A percentile compares a stretch with the other conserved stretches of the same genome.
These are phyloP conservation scores for Tuta absoluta DNA, from an alignment of 2,888 invertebrate genomes.

Conservation along the genomic window DNA sequence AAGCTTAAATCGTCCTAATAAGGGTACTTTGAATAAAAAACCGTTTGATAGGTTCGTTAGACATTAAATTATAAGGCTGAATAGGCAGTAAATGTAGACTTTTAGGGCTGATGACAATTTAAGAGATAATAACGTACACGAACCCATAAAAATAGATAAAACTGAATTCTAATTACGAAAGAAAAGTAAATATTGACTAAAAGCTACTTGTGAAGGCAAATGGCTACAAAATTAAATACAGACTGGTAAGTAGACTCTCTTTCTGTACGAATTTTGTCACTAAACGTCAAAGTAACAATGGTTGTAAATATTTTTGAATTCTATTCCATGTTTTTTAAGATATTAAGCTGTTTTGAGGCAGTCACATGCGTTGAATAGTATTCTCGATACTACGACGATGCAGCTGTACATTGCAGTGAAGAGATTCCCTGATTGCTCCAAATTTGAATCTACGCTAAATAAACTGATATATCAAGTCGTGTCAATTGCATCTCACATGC, in stretches of 20 bases:
- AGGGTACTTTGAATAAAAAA: not conserved
- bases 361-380: no score
- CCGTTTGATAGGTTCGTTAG: not conserved
- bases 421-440: not conserved
- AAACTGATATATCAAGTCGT: constrained; percentile 1
- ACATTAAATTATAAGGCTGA: constrained; percentile 1
- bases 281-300: no score
- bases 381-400: not conserved
- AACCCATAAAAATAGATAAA: not conserved
- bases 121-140: constrained; percentile 3
- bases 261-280: no score
- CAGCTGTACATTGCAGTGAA: not conserved
- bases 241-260: no score
- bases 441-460: constrained; percentile 4
- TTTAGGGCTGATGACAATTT: not conserved
- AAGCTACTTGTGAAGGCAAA: not conserved
- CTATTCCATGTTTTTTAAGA: no score
- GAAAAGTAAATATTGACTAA: not conserved
- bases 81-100: constrained; percentile 8
- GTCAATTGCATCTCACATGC: not conserved
- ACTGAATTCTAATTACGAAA: not conserved
- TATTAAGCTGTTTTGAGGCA: no score
- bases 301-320: no score
- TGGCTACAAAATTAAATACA: no score
- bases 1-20: not conserved